Evolutionary conservation across 2,113 vertebrate species (phyloP).

Genomic region (Nibea albiflora): DNA sequence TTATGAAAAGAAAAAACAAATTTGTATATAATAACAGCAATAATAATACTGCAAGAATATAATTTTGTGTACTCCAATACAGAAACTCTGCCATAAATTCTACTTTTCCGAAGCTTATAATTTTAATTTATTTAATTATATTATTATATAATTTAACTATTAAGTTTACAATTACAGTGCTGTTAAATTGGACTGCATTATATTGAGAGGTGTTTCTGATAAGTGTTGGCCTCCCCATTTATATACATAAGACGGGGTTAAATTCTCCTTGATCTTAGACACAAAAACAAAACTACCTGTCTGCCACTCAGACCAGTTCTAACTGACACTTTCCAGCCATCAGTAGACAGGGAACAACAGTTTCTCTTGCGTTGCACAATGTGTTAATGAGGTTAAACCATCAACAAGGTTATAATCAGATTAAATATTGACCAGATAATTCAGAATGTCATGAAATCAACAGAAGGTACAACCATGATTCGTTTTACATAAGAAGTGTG

Average conservation of each 20-base stretch:
- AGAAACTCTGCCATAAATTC: too few relatives aligned
- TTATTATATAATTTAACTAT: too few relatives aligned
- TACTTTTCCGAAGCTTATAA: too few relatives aligned
- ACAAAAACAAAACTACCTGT: neutral
- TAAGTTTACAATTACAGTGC: too few relatives aligned
- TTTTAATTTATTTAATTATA: too few relatives aligned
- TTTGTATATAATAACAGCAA: too few relatives aligned
- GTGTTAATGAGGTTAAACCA: conserved; percentile 21
- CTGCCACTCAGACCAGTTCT: neutral
- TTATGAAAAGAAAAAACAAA: too few relatives aligned
- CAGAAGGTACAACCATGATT: neutral
- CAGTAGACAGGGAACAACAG: neutral
- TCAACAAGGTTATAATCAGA: neutral
- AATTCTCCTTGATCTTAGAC: neutral
- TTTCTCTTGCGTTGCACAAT: neutral
- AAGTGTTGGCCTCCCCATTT: too few relatives aligned
- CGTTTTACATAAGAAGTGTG: neutral
- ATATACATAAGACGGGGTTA: too few relatives aligned
- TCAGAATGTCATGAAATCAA: neutral
- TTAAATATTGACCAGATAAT: conserved; percentile 29
- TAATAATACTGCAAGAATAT: neutral
- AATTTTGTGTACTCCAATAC: conserved; percentile 1
- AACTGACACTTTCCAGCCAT: neutral
- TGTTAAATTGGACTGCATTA: too few relatives aligned
- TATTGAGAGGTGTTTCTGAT: too few relatives aligned